Base-by-base conservation (phyloP, 2,888 invertebrate species). In the Tiliacea aurago region DNA sequence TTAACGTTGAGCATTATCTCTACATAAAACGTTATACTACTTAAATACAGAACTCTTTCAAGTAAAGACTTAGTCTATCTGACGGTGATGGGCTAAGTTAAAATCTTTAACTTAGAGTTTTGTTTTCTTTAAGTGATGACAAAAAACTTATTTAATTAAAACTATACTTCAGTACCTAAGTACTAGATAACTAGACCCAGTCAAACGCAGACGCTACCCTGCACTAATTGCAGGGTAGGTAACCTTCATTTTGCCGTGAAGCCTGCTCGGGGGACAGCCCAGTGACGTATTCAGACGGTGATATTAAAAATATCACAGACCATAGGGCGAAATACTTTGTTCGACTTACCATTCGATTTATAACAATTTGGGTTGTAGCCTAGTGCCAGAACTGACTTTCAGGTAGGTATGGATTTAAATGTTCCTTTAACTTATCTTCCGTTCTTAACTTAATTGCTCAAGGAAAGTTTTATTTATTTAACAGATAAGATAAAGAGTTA, bases 151-250 rank as follows among this genome's bases (percentile, higher is more conserved):
- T 18, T 37, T 37, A 37, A 37, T 37, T 59, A 13, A 59, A n/a
- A 37, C 33, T 7, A n/a, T 3, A 33, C 10, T 33, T 64, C 4
- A 33, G 15, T 15, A 33, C 10, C 6, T 47, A 20, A 33, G 15
- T 28, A 28, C 28, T 28, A 28, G 28, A 28, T n/a, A n/a, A n/a
- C n/a, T n/a, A n/a, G n/a, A 33, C 15, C 5, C 20, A 33, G 20
- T n/a, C 20, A 47, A 28, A 45, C 13, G 13, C 20, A 47, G 1
- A 18, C n/a, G n/a, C n/a, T n/a, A n/a, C n/a, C n/a, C n/a, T n/a
- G 86, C 90, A 91, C 91, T 93, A 93, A 94, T 93, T 93, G 92
- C 91, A 86, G 85, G 90, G 91, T 91, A 89, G 89, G 87, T 90
- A 83, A 88, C 90, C 86, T 93, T 91, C 91, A 91, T 92, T 92